A percentile compares a stretch with the other conserved stretches of the same genome.
Evolutionary conservation across 2,113 vertebrate species (phyloP).

Genomic region (Pithys albifrons): DNA sequence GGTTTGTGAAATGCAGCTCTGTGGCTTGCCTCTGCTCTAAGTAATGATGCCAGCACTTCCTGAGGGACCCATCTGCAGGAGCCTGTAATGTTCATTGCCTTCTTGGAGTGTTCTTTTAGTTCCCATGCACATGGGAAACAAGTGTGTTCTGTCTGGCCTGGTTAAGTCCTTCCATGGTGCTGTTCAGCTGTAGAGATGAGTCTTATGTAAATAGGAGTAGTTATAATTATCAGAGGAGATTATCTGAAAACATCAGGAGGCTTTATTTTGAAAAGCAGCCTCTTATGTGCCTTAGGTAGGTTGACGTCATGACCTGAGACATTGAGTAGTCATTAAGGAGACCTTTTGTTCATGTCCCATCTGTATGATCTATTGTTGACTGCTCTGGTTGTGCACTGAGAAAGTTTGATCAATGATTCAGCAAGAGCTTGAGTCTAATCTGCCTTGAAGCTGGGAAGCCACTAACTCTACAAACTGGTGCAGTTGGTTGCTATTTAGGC

Average conservation of each 20-base stretch:
- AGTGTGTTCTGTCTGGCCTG: background rate
- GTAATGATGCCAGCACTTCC: background rate
- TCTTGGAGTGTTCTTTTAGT: background rate
- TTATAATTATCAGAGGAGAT: background rate
- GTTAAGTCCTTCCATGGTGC: background rate
- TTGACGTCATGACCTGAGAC: background rate
- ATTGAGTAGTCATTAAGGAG: background rate
- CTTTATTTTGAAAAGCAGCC: background rate
- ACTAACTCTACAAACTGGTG: background rate
- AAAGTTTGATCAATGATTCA: slow-evolving; percentile 37
- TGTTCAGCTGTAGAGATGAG: background rate
- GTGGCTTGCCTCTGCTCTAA: background rate
- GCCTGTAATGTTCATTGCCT: background rate
- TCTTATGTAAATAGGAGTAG: background rate
- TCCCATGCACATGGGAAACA: background rate
- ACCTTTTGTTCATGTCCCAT: background rate
- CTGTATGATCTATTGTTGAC: background rate
- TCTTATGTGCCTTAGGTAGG: background rate
- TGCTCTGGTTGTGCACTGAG: background rate
- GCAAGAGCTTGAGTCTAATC: background rate
- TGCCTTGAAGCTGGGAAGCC: background rate
- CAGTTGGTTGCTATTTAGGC: background rate
- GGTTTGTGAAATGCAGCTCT: background rate
- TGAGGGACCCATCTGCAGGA: background rate
- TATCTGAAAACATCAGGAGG: background rate